Conservation (phyloP, 2,113 vertebrate genomes). For the Malurus alboscapulatus region DNA sequence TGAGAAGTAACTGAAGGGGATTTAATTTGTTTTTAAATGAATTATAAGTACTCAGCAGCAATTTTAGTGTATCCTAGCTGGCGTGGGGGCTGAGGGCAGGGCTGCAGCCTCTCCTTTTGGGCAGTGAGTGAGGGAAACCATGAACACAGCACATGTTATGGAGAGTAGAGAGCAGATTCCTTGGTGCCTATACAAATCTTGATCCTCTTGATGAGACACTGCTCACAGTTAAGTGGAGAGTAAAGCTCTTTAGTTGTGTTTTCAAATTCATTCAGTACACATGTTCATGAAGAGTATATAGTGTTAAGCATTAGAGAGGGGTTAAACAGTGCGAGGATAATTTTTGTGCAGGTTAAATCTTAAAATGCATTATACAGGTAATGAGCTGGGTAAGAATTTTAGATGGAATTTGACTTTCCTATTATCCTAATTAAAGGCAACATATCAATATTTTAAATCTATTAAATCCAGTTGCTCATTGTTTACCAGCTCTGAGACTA, state of each 20-base stretch:
- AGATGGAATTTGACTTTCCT: neutral
- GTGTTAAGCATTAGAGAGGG: neutral
- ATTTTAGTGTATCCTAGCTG: neutral
- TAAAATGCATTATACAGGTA: neutral
- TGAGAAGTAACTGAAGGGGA: neutral
- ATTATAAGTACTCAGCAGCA: neutral
- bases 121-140: neutral
- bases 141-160: accelerated
- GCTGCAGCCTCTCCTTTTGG: neutral
- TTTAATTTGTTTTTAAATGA: conserved; percentile 27
- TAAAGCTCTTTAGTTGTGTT: neutral
- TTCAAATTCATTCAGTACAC: neutral
- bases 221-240: neutral
- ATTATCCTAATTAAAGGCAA: neutral
- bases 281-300: neutral
- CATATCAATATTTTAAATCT: neutral
- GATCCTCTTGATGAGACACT: neutral
- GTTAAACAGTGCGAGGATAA: neutral
- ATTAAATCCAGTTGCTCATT: neutral
- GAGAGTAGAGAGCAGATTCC: neutral
- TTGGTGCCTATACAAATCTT: accelerated
- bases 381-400: neutral
- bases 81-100: neutral
- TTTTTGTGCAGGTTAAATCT: neutral
- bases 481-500: neutral